Base-by-base conservation (phyloP, 2,797 vertebrate species). In the Cyclopterus lumpus region DNA sequence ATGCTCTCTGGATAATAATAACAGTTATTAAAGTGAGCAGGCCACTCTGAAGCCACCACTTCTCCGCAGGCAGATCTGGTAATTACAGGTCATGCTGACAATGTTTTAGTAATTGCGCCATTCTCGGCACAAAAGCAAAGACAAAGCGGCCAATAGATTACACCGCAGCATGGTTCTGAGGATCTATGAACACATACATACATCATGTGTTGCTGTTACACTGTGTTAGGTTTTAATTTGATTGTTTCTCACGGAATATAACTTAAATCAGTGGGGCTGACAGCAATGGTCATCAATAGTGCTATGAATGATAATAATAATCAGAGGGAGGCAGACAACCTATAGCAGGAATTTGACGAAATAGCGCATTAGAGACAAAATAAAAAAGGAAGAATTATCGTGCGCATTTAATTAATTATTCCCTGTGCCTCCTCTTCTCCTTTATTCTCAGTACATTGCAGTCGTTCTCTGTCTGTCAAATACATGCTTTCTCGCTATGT, bases 11-110 rank as follows among this genome's bases (percentile, higher is more conserved):
- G 90, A 91, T 91, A 93, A 90, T 94, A 94, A 94, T 94, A 93
- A 93, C 88, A 88, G 93, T 95, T 94, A 94, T 95, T 93, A 93
- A 92, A 89, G 86, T 71, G 85, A 79, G 74, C 82, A 49, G 87
- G 85, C 88, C 63, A 83, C 88, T 86, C 90, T 55, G 85, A 90
- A 90, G 90, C 88, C 91, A 85, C 83, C 58, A 85, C 86, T 90
- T 89, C 89, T 87, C 91, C 66, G 58, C 90, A 89, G 89, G 90
- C 91, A 89, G 87, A 90, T 89, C 80, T 87, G 87, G 82, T 94
- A 94, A 95, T 95, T 92, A 92, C 89, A 88, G 93, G 90, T 94
- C 93, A 91, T 74, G 77, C 79, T 81, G 90, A 88, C 89, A 89
- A 84, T 92, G 89, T 93, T 92, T 92, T 88, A 86, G 92, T 93